These are phyloP conservation scores for Sturnus vulgaris DNA, from an alignment of 2,113 vertebrate species.

Conservation along the genomic window DNA sequence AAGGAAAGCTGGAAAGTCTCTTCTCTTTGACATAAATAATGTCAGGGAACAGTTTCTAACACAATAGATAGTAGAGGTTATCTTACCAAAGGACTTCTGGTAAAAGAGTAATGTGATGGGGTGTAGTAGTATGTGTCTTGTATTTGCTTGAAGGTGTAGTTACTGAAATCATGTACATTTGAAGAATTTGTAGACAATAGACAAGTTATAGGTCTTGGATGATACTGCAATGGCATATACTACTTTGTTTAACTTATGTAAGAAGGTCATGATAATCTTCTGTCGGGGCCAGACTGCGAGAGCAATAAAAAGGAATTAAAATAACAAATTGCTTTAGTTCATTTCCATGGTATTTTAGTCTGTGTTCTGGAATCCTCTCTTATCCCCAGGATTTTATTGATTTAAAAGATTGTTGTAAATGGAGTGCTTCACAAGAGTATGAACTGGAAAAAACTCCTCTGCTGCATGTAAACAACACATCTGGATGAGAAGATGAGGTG, in stretches of 20 bases:
- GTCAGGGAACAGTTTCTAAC: not conserved
- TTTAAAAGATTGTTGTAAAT: not conserved
- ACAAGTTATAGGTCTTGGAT: not conserved
- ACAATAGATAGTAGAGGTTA: not conserved
- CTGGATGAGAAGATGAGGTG: not conserved
- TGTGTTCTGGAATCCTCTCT: not conserved
- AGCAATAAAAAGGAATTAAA: not conserved
- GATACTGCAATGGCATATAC: not conserved
- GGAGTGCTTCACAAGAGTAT: not conserved
- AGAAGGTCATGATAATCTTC: not conserved
- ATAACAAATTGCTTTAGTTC: not conserved
- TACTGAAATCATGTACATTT: not conserved
- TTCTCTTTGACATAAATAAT: not conserved
- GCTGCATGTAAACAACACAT: not conserved
- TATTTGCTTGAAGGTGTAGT: not conserved
- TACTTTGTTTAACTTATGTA: not conserved
- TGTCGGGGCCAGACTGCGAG: not conserved
- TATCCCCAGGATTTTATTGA: not conserved
- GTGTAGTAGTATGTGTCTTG: not conserved
- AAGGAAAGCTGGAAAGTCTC: not conserved
- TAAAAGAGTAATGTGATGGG: not conserved
- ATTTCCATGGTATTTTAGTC: not conserved
- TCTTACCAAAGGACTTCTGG: not conserved
- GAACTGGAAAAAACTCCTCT: not conserved
- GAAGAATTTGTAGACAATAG: not conserved